Base-by-base conservation (phyloP, 2,797 vertebrate genomes). In the Bryconaethiops microstoma region DNA sequence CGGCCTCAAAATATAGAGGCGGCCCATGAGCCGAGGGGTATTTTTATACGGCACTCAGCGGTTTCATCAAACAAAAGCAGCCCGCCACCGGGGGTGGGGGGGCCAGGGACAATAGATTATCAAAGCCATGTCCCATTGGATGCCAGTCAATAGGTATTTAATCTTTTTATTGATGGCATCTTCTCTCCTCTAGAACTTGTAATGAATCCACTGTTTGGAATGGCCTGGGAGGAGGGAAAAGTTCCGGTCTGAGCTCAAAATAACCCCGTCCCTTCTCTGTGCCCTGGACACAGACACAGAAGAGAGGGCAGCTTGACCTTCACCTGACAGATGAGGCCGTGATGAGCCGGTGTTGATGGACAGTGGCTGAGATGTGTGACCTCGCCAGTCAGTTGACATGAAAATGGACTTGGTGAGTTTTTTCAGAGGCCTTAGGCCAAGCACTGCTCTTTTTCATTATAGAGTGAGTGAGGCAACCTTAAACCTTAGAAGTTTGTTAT, bases 41-140 rank as follows among this genome's bases (percentile, higher is more conserved):
- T 95, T 94, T 95, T 96, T 96, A 94, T 94, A 93, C 48, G 13
- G 12, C 48, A 14, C 93, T 96, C 94, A 94, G 93, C 93, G 91
- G 93, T 96, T 96, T 95, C 69, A 93, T 95, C 91, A 94, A 95
- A 95, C 94, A 95, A 94, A 72, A 95, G 94, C 94, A 91, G 93
- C 91, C 93, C 91, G 91, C 83, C 73, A 48, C 69, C 1, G 29
- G 82, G 92, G 93, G 93, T 92, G 48, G 71, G 86, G 89, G 35
- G 63, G 6, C 3, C 7, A 39, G 63, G 92, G 90, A 94, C 92
- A 93, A 93, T 91, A 91, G 91, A 92, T 93, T 92, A 92, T 93
- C 92, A 93, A 94, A 92, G 92, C 92, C 91, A 92, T 92, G 89
- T 94, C 91, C 92, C 88, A 92, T 92, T 90, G 91, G 91, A 93